A percentile compares a stretch with the other conserved stretches of the same genome.
phyloP scores from a whole-genome alignment of 64 coral and sea anemone species.

The Dendrophyllia cribrosa region DNA sequence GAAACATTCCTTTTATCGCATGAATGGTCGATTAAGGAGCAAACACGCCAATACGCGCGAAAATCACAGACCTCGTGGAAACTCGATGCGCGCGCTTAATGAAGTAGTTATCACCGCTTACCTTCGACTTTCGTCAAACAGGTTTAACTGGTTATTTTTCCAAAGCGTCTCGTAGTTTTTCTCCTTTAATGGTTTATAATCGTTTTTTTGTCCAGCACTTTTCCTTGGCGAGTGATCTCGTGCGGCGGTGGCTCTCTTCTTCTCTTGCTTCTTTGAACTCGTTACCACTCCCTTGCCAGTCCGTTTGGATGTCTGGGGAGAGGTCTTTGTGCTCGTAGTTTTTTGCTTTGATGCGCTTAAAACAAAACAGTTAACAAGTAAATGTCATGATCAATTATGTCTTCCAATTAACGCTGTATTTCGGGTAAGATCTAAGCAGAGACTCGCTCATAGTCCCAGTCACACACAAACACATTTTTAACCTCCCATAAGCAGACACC shows the following conservation, averaged over 20 bases:
- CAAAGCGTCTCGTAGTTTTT: conserved; percentile 30
- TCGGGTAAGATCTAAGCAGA: too few relatives aligned
- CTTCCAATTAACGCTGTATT: background rate
- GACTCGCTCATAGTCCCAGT: too few relatives aligned
- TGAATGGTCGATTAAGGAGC: too few relatives aligned
- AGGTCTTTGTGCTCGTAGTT: background rate
- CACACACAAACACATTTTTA: too few relatives aligned
- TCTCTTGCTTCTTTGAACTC: background rate
- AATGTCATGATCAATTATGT: background rate
- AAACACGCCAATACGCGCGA: too few relatives aligned
- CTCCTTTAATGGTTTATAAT: background rate
- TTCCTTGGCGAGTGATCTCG: conserved; percentile 2
- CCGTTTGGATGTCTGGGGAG: background rate
- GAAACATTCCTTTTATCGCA: too few relatives aligned
- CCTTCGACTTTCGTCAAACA: background rate
- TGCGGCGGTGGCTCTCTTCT: background rate
- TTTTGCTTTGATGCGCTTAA: background rate
- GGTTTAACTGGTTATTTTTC: conserved; percentile 32
- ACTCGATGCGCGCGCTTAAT: background rate
- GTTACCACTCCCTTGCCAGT: background rate
- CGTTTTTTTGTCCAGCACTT: background rate
- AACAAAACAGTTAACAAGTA: background rate
- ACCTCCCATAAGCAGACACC: too few relatives aligned
- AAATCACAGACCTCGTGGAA: background rate
- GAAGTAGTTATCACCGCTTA: background rate